Evolutionary conservation across 2,888 invertebrate genomes (phyloP).

Genomic region (Meta bourneti): DNA sequence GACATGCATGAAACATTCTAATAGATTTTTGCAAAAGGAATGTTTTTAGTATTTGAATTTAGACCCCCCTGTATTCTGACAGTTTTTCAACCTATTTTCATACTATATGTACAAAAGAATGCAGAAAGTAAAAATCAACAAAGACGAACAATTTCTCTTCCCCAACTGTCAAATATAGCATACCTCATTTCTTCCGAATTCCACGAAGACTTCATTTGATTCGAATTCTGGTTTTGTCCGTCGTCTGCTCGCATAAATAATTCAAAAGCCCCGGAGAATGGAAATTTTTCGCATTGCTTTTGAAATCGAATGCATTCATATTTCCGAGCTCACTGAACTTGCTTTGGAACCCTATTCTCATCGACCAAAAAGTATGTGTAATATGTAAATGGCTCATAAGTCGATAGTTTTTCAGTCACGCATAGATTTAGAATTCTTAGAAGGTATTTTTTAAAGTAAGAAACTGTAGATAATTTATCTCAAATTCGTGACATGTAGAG

Average conservation of each 20-base stretch:
- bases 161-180: constrained; percentile 22
- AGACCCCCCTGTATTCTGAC: background rate
- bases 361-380: background rate
- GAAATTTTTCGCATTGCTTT: constrained; percentile 17
- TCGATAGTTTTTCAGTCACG: background rate
- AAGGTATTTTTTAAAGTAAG: too few species aligned
- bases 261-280: constrained; percentile 45
- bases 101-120: background rate
- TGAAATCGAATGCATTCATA: constrained; percentile 13
- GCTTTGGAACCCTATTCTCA: background rate
- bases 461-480: too few species aligned
- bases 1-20: too few species aligned
- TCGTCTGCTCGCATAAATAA: constrained; percentile 34
- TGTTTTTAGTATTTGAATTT: too few species aligned
- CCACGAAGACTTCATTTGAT: background rate
- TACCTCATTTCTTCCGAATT: constrained; percentile 39
- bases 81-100: background rate
- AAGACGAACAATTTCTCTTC: constrained; percentile 12
- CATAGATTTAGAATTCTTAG: background rate
- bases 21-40: too few species aligned
- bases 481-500: too few species aligned
- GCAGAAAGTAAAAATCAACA: background rate
- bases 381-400: background rate
- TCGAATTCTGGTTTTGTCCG: constrained; percentile 7
- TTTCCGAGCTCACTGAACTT: background rate